phyloP scores from a whole-genome alignment of 2,113 vertebrate species.

The Megaceryle maxima region DNA sequence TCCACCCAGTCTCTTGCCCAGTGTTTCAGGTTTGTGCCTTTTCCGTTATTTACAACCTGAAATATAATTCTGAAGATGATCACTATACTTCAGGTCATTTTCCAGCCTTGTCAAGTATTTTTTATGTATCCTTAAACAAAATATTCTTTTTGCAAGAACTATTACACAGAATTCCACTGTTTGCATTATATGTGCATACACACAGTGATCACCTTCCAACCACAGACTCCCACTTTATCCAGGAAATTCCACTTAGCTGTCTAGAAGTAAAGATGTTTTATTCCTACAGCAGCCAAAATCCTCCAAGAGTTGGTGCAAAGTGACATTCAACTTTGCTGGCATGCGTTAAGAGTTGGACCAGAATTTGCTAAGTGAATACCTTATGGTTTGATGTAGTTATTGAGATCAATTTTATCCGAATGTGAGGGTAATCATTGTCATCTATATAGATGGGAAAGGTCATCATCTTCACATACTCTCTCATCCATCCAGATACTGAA shows the following conservation, averaged over 20 bases:
- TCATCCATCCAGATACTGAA: neutral
- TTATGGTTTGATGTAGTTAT: neutral
- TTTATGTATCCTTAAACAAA: neutral
- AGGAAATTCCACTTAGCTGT: neutral
- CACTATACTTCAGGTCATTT: neutral
- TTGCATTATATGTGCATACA: neutral
- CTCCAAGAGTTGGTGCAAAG: neutral
- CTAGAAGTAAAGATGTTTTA: neutral
- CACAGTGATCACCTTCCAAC: neutral
- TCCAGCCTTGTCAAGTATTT: neutral
- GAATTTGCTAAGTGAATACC: neutral
- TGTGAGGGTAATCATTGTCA: neutral
- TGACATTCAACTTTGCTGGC: neutral
- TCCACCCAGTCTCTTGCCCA: neutral
- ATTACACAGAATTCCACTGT: neutral
- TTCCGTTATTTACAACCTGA: neutral
- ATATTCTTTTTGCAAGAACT: neutral
- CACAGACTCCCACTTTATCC: neutral
- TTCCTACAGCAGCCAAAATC: neutral
- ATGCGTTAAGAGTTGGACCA: neutral
- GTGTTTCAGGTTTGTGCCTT: neutral
- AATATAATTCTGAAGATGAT: neutral
- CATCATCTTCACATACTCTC: neutral
- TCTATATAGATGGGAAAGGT: neutral
- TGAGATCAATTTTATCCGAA: neutral